Conservation (phyloP, 2,113 vertebrate species). For the Polypterus bichir region DNA sequence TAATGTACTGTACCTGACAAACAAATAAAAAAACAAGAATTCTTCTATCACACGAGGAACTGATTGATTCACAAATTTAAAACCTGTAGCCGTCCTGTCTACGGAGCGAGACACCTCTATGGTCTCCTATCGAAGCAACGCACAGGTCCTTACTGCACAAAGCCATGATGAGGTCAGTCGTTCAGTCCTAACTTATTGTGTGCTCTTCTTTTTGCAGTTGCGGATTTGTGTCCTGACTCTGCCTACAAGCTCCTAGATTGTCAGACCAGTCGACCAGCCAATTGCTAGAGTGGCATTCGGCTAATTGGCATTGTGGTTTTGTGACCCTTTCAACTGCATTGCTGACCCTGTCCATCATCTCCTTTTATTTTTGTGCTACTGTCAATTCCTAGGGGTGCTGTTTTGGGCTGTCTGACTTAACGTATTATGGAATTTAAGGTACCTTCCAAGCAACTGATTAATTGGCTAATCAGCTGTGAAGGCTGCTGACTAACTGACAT, state of each 20-base stretch:
- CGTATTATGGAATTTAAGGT: background rate
- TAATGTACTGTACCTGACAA: too few relatives aligned
- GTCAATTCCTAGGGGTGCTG: background rate
- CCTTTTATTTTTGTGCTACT: background rate
- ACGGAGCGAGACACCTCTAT: too few relatives aligned
- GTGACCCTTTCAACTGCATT: background rate
- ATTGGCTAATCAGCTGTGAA: background rate
- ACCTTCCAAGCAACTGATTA: background rate
- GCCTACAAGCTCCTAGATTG: background rate
- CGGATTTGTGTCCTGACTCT: background rate
- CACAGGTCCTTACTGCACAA: too few relatives aligned
- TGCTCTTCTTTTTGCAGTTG: background rate
- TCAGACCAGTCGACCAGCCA: slow-evolving; percentile 3
- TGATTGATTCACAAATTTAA: too few relatives aligned
- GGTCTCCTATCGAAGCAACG: too few relatives aligned
- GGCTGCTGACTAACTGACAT: background rate
- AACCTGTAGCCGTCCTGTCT: too few relatives aligned
- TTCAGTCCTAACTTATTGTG: too few relatives aligned
- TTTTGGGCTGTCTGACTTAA: background rate
- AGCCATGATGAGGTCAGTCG: too few relatives aligned
- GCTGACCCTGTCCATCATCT: background rate
- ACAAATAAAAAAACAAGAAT: too few relatives aligned
- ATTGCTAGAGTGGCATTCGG: background rate
- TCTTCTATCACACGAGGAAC: too few relatives aligned
- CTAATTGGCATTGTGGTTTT: background rate